Base-by-base conservation (phyloP, 2,113 vertebrate genomes). In the Rhabdomys dilectus region DNA sequence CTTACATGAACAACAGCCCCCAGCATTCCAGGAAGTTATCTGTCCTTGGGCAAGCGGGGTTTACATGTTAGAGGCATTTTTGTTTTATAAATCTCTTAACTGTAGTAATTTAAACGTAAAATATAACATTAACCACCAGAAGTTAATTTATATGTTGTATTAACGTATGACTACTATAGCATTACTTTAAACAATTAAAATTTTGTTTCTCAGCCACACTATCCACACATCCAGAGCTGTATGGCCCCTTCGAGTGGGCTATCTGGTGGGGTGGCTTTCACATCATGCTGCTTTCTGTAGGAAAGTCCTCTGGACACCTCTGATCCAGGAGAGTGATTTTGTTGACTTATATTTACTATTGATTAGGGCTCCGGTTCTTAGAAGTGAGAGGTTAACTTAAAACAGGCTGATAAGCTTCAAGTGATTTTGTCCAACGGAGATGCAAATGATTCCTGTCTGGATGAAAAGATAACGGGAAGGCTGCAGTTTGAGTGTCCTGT, bases 371-470 rank as follows among this genome's bases (percentile, higher is more conserved):
- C 88, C 66, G 45, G 68, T 42, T 95, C 88, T 81, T 93, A 93
- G 88, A 92, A 70, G 78, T 92, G 70, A 91, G 93, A 87, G 42
- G 92, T 78, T 93, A 72, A 89, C 78, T 85, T 93, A 90, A 94
- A 96, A 88, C 94, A 96, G 92, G 94, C 81, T 90, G 95, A 93
- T 95, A 95, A 73, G 45, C 93, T 45, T 66, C 80, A 91, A 97
- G 88, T 91, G 90, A 89, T 85, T 97, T 95, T 96, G 70, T 92
- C 87, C 84, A 89, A 68, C 53, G 60, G 78, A 96, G 84, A 95
- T 94, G 90, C 75, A 95, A 97, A 96, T 45, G 45, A 92, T 91
- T 91, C 96, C 89, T 96, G 85, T 88, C 93, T 96, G 72, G 86
- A 81, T 95, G 62, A 92, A 96, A 88, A 94, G 95, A 93, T 89